A percentile compares a stretch with the other conserved stretches of the same genome.
These are phyloP conservation scores for Anastrepha obliqua DNA, from an alignment of 1,140 invertebrate genomes.

Conservation along the genomic window DNA sequence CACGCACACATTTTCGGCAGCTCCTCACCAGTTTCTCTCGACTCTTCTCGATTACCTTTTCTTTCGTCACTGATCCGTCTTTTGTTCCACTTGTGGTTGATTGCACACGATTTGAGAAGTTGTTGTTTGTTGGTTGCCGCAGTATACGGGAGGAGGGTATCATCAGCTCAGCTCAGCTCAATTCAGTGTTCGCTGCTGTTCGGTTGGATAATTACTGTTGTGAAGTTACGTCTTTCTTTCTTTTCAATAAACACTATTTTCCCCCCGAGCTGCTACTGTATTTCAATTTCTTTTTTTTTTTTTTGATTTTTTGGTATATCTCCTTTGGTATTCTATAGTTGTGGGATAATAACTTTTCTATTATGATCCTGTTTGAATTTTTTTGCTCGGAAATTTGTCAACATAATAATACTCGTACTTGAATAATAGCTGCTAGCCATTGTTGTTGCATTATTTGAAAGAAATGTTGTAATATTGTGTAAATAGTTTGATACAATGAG, in stretches of 20 bases:
- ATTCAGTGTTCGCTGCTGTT: not conserved
- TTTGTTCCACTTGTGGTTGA: constrained; percentile 72
- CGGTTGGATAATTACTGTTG: constrained; percentile 13
- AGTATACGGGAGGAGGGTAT: not conserved
- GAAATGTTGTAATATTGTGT: not conserved
- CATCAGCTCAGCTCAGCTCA: constrained; percentile 9
- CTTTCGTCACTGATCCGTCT: constrained; percentile 9
- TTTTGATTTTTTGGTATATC: not conserved
- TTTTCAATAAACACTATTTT: not conserved
- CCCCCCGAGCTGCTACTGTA: constrained; percentile 15
- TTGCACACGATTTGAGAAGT: constrained; percentile 70
- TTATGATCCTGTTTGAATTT: constrained; percentile 6
- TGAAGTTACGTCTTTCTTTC: constrained; percentile 5
- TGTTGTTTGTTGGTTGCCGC: constrained; percentile 32
- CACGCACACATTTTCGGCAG: not conserved
- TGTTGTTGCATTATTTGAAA: not conserved
- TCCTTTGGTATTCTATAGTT: constrained; percentile 8
- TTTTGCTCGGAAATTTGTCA: constrained; percentile 35
- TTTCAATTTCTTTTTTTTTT: not conserved
- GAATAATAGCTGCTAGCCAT: not conserved
- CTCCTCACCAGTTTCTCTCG: not conserved
- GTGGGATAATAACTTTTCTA: constrained; percentile 48
- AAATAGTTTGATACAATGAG: not conserved
- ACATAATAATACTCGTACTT: not conserved
- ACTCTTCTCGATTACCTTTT: constrained; percentile 45